Evolutionary conservation across 2,797 vertebrate genomes (phyloP), one percentile per base, ranked within the genome.

Genomic region (Chaunax sp.): DNA sequence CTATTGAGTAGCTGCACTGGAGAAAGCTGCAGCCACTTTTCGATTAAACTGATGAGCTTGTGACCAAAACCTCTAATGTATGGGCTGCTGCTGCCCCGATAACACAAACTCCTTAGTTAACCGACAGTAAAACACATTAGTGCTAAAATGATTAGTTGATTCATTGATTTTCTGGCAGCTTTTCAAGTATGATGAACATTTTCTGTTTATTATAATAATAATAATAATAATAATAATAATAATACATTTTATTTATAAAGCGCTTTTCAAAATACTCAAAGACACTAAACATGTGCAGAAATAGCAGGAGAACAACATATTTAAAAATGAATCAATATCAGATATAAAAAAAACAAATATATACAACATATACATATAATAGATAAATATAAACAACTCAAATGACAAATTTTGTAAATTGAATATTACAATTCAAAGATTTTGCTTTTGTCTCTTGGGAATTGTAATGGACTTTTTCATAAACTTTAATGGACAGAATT

Each of bases 1-100:
- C 37, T 19, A 20, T 13, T 35, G 18, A 78, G 44, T 62, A 55
- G 25, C 54, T 59, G 53, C 43, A 38, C 26, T 9, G 50, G 44
- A 72, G 28, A n/a, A 38, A 63, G 28, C 23, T 20, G 23, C 18
- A 37, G 56, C 8, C 51, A 5, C 26, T 41, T 55, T 37, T 38
- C 10, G 22, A 47, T 44, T 55, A 35, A 45, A 59, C 13, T 11
- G 30, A 54, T 33, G 12, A 65, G 37, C 51, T 35, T 16, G 22
- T 37, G 26, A 35, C 45, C 33, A n/a, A n/a, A 26, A n/a, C 7
- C 22, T 40, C 18, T 20, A 23, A 14, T n/a, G n/a, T 20, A 16
- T 40, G 11, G 14, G 35, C 38, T 10, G 25, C 20, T 23, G 10
- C 43, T 38, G 44, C 19, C 13, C 62, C 56, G 9, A 52, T 28